phyloP scores from a whole-genome alignment of 2,797 vertebrate genomes.

The Okamejei kenojei region DNA sequence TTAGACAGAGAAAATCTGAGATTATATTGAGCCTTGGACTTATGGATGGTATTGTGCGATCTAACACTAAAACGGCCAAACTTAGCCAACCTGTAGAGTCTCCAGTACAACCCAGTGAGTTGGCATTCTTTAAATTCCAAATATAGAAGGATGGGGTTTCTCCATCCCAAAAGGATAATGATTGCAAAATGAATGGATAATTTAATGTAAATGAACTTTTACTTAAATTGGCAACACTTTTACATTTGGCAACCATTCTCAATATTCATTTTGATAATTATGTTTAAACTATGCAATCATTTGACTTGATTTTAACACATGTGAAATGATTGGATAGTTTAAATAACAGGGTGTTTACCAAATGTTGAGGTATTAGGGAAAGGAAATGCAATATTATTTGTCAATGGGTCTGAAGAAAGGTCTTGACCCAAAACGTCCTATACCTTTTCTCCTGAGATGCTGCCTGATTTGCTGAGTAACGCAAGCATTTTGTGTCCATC shows the following conservation, averaged over 20 bases:
- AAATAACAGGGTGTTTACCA: too few species aligned
- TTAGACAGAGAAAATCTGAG: background rate
- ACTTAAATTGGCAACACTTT: background rate
- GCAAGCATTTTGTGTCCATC: too few species aligned
- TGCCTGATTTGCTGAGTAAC: too few species aligned
- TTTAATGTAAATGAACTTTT: too few species aligned
- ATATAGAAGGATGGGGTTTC: background rate
- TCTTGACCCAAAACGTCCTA: too few species aligned
- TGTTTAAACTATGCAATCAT: background rate
- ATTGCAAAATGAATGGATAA: too few species aligned
- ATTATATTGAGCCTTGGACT: background rate
- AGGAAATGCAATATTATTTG: background rate
- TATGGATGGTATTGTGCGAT: too few species aligned
- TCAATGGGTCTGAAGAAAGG: too few species aligned
- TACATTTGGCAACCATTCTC: background rate
- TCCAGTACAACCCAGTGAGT: background rate
- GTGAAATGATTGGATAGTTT: too few species aligned
- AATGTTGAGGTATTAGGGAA: background rate
- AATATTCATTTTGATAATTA: background rate
- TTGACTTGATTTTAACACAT: background rate
- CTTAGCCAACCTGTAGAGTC: background rate
- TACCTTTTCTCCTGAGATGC: too few species aligned
- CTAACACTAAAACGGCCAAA: background rate
- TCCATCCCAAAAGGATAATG: background rate
- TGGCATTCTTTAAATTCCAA: background rate